phyloP scores from a whole-genome alignment of 64 coral and sea anemone genomes.

The Pachyseris speciosa region DNA sequence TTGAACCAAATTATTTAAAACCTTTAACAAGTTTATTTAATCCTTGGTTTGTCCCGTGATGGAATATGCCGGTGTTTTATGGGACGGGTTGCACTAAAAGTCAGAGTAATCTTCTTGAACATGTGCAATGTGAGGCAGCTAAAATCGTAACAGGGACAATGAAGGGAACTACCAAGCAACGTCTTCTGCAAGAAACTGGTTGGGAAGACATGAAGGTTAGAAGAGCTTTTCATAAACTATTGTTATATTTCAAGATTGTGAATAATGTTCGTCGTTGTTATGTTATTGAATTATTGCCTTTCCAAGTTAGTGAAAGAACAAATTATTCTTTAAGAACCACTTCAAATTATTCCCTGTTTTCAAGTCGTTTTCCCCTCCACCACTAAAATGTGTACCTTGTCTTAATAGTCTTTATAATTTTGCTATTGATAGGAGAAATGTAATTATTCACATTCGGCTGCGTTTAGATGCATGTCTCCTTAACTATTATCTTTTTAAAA shows the following conservation, averaged over 20 bases:
- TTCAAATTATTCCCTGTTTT: background rate
- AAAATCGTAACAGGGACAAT: background rate
- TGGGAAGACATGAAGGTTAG: background rate
- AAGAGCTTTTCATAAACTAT: background rate
- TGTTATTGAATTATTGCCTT: background rate
- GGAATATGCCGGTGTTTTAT: no score
- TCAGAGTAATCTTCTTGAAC: conserved; percentile 10
- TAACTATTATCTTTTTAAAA: no score
- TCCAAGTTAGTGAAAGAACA: no score
- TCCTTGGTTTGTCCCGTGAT: no score
- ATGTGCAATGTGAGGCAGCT: conserved; percentile 40
- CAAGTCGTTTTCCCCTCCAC: background rate
- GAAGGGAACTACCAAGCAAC: background rate
- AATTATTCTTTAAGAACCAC: background rate
- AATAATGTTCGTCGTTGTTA: background rate
- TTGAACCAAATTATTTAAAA: no score
- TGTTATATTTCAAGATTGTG: background rate
- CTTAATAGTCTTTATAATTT: no score
- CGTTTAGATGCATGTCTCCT: no score
- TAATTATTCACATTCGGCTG: no score
- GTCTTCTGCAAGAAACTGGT: background rate
- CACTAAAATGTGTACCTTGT: background rate
- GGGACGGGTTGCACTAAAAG: no score
- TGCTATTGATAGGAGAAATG: no score
- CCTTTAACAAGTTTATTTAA: no score